These are phyloP conservation scores for Morphnarchus princeps DNA, from an alignment of 2,113 vertebrate genomes.

Conservation along the genomic window DNA sequence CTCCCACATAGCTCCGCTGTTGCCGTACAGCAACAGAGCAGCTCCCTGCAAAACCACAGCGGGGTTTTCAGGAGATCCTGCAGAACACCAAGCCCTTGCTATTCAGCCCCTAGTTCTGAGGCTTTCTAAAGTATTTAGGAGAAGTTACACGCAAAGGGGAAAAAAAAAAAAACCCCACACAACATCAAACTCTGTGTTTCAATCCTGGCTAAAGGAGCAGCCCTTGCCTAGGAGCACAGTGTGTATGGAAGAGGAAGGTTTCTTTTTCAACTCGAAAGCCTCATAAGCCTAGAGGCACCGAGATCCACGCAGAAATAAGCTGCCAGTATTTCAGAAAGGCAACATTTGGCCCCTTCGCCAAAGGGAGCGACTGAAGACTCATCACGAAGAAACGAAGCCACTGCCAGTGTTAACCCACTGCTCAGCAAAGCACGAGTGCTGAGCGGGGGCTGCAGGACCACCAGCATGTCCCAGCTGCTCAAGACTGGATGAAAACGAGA, in stretches of 20 bases:
- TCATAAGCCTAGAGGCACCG: accelerated
- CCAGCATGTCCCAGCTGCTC: background rate
- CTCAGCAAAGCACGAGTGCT: background rate
- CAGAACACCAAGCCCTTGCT: background rate
- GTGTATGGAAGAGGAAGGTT: background rate
- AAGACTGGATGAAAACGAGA: background rate
- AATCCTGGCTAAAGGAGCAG: background rate
- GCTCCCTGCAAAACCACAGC: background rate
- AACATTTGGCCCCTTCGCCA: accelerated
- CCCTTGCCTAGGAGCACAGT: background rate
- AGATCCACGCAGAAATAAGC: background rate
- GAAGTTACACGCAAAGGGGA: accelerated
- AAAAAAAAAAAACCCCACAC: background rate
- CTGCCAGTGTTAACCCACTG: background rate
- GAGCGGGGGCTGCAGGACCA: background rate
- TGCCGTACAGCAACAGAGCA: background rate
- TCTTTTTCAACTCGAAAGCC: background rate
- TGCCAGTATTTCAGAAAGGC: background rate
- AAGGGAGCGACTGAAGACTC: background rate
- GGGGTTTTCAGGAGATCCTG: background rate
- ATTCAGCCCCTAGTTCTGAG: background rate
- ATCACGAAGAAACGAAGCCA: background rate
- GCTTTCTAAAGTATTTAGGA: too few relatives aligned
- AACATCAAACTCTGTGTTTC: accelerated
- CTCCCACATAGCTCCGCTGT: background rate